Conservation (phyloP, 2,888 invertebrate species). For the Tribolium freemani region DNA sequence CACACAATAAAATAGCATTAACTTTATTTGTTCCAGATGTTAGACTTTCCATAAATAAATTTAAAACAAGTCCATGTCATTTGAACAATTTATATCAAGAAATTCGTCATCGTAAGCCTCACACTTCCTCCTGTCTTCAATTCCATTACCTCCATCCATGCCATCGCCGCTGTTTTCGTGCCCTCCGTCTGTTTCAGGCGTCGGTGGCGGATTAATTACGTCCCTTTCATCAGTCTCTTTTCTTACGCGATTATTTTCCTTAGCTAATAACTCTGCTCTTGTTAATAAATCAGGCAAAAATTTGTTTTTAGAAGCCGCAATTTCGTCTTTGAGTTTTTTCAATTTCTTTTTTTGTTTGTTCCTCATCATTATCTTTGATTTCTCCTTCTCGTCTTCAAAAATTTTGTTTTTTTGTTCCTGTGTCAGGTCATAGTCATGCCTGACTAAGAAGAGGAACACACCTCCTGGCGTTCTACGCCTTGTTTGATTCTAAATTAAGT, state of each 20-base stretch:
- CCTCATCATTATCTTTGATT: constrained; percentile 71
- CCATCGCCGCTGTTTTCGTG: constrained; percentile 76
- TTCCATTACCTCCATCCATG: constrained; percentile 54
- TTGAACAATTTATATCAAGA: constrained; percentile 80
- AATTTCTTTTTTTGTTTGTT: constrained; percentile 74
- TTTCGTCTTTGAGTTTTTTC: constrained; percentile 74
- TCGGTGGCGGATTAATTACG: constrained; percentile 84
- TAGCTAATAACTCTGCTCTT: constrained; percentile 70
- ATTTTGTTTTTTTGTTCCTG: constrained; percentile 77
- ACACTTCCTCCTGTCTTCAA: constrained; percentile 50
- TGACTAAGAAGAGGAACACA: constrained; percentile 85
- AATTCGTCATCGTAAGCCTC: constrained; percentile 78
- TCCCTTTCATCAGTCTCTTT: constrained; percentile 70
- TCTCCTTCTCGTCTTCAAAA: constrained; percentile 77
- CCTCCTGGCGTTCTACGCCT: constrained; percentile 90
- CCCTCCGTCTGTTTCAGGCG: constrained; percentile 81
- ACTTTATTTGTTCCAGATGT: constrained; percentile 66
- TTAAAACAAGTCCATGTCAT: constrained; percentile 76
- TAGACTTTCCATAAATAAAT: constrained; percentile 69
- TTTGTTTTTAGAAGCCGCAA: constrained; percentile 60
- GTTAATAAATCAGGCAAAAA: constrained; percentile 76
- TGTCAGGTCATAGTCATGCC: constrained; percentile 78
- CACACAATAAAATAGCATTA: constrained; percentile 13
- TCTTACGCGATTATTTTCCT: constrained; percentile 58
- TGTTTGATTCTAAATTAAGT: constrained; percentile 75